Base-by-base conservation (phyloP, 2,888 invertebrate genomes). In the Microctonus aethiopoides region DNA sequence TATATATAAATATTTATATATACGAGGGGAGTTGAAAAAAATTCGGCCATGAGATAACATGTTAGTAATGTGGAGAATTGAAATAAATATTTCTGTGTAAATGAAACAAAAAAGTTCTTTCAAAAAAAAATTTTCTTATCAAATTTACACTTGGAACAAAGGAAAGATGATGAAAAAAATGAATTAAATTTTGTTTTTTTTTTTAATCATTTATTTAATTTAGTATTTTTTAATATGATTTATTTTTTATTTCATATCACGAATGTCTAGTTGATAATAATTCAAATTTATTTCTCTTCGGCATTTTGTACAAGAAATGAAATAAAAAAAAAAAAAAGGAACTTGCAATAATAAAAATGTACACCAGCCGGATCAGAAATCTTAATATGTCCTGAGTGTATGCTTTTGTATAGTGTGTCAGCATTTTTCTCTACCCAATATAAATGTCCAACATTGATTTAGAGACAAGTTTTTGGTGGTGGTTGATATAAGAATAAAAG, bases 401-500 rank as follows among this genome's bases (percentile, higher is more conserved):
- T 79, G 75, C 76, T 74, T 69, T 68, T 70, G 71, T 39, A n/a
- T n/a, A n/a, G n/a, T 16, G 77, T 78, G 84, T 85, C 85, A 84
- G 85, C 85, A 77, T 80, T 84, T 84, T 82, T 79, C 77, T 54
- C 56, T 61, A 34, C 82, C 46, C 84, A 83, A 86, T 86, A 86
- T 84, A 81, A 85, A 84, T 83, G 83, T 84, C 82, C 79, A 75
- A 81, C 82, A 80, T 83, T 84, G 85, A 83, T 84, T 84, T 84
- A 84, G 78, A 74, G 79, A 74, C 46, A 46, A 39, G 41, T 9
- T 5, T 6, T 36, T 11, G 20, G 24, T 13, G 34, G 13, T 51
- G 34, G 52, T 32, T 22, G 52, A 36, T 52, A 34, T 10, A 16
- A 16, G 16, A 4, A 54, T 24, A 9, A 9, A 54, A 24, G 54